Evolutionary conservation across 2,888 invertebrate species (phyloP), one percentile per base, ranked within the genome.

Genomic region (Leptopterna dolabrata): DNA sequence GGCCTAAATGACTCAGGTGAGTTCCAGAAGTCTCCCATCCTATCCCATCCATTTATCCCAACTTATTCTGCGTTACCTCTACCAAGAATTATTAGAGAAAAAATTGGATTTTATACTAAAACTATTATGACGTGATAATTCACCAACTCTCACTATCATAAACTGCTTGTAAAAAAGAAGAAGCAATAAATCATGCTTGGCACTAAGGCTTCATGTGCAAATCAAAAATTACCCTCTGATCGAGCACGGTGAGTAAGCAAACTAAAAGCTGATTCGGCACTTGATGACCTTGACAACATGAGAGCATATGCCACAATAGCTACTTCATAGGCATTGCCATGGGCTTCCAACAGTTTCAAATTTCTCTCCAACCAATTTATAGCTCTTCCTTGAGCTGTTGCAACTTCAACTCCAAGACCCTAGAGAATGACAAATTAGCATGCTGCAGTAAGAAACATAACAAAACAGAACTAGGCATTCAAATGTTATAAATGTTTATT

Each of bases 221-320:
- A 19, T 19, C 63, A 24, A 63, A 51, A 14, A 55, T 88, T 90
- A 94, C 94, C 97, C 90, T 96, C 96, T 29, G 93, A 93, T 1
- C 95, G 92, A 84, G 95, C 95, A 87, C 94, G 94, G 0, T 92
- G 92, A 16, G 94, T 93, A 81, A 98, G 92, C 90, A 96, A 94
- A 0, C 95, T 93, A 91, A 96, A 97, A 0, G 97, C 97, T 90
- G 95, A 94, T 90, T 97, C 97, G 0, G 97, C 96, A 90, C 94
- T 95, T n/a, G 97, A 94, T n/a, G 97, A 96, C 92, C 96, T 96
- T 89, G 95, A 94, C 90, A 95, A 92, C 91, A 96, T 95, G 87
- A 99, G 93, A 4, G 98, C 98, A 92, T 98, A 97, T 0, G 98
- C 95, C 0, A 97, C 96, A 71, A 99, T 95, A 7, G 98, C 96